Conservation (phyloP, 2,113 vertebrate species). For the Syrrhaptes paradoxus region DNA sequence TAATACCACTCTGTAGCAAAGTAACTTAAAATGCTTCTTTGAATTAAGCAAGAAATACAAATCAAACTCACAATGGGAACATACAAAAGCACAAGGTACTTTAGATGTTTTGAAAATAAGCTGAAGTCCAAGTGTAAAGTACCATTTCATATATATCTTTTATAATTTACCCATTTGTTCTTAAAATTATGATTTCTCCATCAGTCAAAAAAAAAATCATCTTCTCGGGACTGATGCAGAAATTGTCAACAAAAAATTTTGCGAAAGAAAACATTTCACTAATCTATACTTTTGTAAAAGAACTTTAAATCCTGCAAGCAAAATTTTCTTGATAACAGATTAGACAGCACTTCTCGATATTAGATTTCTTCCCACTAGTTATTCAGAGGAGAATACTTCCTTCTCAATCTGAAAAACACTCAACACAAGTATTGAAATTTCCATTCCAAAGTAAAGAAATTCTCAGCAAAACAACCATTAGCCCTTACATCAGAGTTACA, state of each 20-base stretch:
- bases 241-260: neutral
- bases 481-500: neutral
- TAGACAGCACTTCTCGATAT: neutral
- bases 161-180: neutral
- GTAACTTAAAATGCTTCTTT: neutral
- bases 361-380: neutral
- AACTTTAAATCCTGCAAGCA: neutral
- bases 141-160: neutral
- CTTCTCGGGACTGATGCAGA: neutral
- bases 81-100: neutral
- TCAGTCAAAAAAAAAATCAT: neutral
- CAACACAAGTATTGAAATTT: neutral
- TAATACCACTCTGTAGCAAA: neutral
- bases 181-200: neutral
- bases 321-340: neutral
- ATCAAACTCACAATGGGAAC: neutral
- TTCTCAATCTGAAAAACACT: neutral
- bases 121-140: neutral
- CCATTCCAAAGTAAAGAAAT: neutral
- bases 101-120: neutral
- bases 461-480: neutral
- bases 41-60: neutral
- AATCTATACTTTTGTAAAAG: neutral
- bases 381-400: neutral
- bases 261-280: neutral